Evolutionary conservation across 1,140 invertebrate species (phyloP).

Genomic region (Drosophila watanabei): DNA sequence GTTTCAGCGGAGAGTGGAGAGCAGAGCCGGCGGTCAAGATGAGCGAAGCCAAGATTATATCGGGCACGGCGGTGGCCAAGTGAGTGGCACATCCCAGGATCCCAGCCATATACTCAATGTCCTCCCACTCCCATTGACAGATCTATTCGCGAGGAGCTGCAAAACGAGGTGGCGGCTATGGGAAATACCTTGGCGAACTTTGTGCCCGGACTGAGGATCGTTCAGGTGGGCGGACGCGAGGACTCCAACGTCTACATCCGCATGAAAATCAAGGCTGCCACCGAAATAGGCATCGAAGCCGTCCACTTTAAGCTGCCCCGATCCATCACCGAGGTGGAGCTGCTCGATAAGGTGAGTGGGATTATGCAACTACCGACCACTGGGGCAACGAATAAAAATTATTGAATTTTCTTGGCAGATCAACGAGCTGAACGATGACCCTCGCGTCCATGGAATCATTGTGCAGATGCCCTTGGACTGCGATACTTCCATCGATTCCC

Average conservation of each 20-base stretch:
- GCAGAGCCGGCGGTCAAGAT: slow-evolving; percentile 51
- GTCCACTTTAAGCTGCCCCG: slow-evolving; percentile 93
- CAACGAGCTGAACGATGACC: slow-evolving; percentile 92
- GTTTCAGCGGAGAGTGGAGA: slow-evolving; percentile 28
- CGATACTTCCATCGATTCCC: slow-evolving; percentile 92
- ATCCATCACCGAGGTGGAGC: slow-evolving; percentile 93
- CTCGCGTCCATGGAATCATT: slow-evolving; percentile 96
- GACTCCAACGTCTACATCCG: slow-evolving; percentile 99
- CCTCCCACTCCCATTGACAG: slow-evolving; percentile 86
- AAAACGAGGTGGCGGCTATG: slow-evolving; percentile 89
- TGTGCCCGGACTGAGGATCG: slow-evolving; percentile 92
- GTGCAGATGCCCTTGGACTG: slow-evolving; percentile 98
- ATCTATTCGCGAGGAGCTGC: slow-evolving; percentile 90
- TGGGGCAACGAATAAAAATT: background rate
- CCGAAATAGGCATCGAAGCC: slow-evolving; percentile 95
- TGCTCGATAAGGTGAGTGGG: slow-evolving; percentile 86
- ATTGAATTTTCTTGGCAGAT: slow-evolving; percentile 4
- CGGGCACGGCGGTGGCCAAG: slow-evolving; percentile 88
- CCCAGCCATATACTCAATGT: too few relatives aligned
- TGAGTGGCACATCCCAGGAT: slow-evolving; percentile 38
- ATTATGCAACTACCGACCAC: slow-evolving; percentile 42
- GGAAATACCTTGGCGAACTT: slow-evolving; percentile 88
- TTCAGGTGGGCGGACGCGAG: slow-evolving; percentile 96
- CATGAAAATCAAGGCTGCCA: slow-evolving; percentile 97
- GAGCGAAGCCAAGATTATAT: slow-evolving; percentile 87